Base-by-base conservation (phyloP, 2,888 invertebrate genomes). In the Brenthis ino region DNA sequence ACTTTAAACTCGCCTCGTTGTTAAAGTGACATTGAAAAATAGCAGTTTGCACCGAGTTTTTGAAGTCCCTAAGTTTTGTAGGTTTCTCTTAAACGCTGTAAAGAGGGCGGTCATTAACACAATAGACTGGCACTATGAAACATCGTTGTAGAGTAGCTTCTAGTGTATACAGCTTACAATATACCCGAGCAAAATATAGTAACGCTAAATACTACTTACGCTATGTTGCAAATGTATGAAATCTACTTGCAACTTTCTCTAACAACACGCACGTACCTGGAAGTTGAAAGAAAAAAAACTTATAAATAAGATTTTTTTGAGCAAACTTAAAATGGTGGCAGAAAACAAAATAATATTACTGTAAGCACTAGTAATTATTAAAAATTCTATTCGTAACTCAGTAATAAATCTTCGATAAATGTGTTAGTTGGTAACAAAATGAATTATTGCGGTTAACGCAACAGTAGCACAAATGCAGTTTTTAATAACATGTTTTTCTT, bases 241-340 rank as follows among this genome's bases (percentile, higher is more conserved):
- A 86, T 82, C 81, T 85, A 87, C 80, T 80, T 85, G 20, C 79
- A 82, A 85, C 72, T 84, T 87, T 87, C 85, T 87, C 83, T 88
- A 87, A 82, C 85, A 84, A 86, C 85, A 85, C 82, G 82, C 83
- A 92, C 92, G 84, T 92, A 92, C 92, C 91, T 91, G 90, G 2
- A 84, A 89, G 82, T 73, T 65, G 28, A 65, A 51, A 67, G n/a
- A 53, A 64, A 64, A 64, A 64, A 64, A 48, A 64, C 28, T 12
- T 65, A 60, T 60, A 24, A 37, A 12, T 24, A 48, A 24, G 6
- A 14, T 14, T 6, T 6, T 5, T 28, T 43, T 8, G 8, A 43
- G 2, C 11, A 8, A 43, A 11, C 37, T 43, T 43, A 11, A 43
- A 43, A 2, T 43, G 37, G 37, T 43, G 11, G 37, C 2, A 11